These are phyloP conservation scores for Chymomyza caudatula DNA, from an alignment of 2,888 invertebrate species.

Conservation along the genomic window DNA sequence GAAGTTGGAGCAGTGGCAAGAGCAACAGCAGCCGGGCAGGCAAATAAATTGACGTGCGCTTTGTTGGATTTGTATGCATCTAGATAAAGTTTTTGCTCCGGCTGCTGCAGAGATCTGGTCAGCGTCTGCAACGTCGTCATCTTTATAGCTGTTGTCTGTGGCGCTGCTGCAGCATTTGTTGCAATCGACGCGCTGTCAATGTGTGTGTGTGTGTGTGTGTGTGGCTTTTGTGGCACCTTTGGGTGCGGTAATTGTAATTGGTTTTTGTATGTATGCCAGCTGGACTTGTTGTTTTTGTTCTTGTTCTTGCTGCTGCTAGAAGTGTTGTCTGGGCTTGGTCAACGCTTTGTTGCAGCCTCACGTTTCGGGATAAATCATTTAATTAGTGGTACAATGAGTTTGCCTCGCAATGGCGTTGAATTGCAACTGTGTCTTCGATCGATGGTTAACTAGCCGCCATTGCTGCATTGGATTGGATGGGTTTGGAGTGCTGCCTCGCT, in stretches of 20 bases:
- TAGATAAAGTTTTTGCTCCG: slow-evolving; percentile 60
- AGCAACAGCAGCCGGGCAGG: slow-evolving; percentile 42
- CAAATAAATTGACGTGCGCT: slow-evolving; percentile 74
- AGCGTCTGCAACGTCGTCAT: slow-evolving; percentile 2
- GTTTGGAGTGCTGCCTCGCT: slow-evolving; percentile 19
- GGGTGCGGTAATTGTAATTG: slow-evolving; percentile 75
- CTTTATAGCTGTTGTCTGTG: neutral
- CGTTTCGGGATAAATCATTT: slow-evolving; percentile 73
- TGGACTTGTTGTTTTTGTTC: slow-evolving; percentile 31
- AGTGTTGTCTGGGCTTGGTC: slow-evolving; percentile 36
- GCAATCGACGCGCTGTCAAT: slow-evolving; percentile 8
- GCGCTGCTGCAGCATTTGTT: slow-evolving; percentile 22
- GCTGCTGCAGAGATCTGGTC: slow-evolving; percentile 17
- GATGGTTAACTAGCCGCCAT: neutral
- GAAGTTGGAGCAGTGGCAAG: slow-evolving; percentile 3
- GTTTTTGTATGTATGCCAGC: slow-evolving; percentile 63
- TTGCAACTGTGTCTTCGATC: neutral
- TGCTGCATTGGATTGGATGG: neutral
- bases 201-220: slow-evolving; percentile 23
- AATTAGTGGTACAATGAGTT: slow-evolving; percentile 69
- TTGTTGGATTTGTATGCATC: slow-evolving; percentile 74
- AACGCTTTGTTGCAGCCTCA: slow-evolving; percentile 39
- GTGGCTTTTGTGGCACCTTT: slow-evolving; percentile 66
- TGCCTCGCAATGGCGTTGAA: slow-evolving; percentile 23
- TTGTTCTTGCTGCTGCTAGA: slow-evolving; percentile 24